These are phyloP conservation scores for Caenorhabditis becei DNA, from an alignment of 2,888 invertebrate genomes.

Conservation along the genomic window DNA sequence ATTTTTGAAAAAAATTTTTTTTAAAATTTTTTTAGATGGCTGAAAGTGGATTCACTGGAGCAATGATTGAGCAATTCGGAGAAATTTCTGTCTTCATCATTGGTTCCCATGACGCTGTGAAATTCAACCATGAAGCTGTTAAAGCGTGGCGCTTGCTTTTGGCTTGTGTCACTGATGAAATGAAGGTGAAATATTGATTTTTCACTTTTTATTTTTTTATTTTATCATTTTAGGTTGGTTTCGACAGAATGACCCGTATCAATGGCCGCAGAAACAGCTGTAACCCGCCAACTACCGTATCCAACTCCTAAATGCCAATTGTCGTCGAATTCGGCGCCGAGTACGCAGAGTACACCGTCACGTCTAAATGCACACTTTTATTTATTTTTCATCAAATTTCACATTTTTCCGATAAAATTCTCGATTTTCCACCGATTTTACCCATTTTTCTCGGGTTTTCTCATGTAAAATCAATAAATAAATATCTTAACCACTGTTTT, in stretches of 20 bases:
- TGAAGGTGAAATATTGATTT: slow-evolving; percentile 59
- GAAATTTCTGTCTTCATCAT: slow-evolving; percentile 70
- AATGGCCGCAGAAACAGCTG: slow-evolving; percentile 81
- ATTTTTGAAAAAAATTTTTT: neutral
- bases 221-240: slow-evolving; percentile 52
- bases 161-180: slow-evolving; percentile 72
- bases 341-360: slow-evolving; percentile 34
- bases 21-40: slow-evolving; percentile 60
- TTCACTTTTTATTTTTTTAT: neutral
- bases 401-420: no score
- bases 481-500: slow-evolving; percentile 24
- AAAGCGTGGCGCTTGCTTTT: slow-evolving; percentile 72
- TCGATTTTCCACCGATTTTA: slow-evolving; percentile 1
- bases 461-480: slow-evolving; percentile 37
- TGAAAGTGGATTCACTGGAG: slow-evolving; percentile 71
- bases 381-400: slow-evolving; percentile 5
- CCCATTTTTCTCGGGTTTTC: slow-evolving; percentile 30
- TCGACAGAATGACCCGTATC: slow-evolving; percentile 61
- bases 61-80: slow-evolving; percentile 73
- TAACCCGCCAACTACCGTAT: slow-evolving; percentile 89
- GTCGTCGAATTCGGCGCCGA: slow-evolving; percentile 23
- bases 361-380: slow-evolving; percentile 33
- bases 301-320: slow-evolving; percentile 3
- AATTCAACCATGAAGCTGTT: slow-evolving; percentile 71
- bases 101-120: slow-evolving; percentile 70